Base-by-base conservation (phyloP, 1,140 invertebrate species). In the Hyposmocoma kahamanoa region DNA sequence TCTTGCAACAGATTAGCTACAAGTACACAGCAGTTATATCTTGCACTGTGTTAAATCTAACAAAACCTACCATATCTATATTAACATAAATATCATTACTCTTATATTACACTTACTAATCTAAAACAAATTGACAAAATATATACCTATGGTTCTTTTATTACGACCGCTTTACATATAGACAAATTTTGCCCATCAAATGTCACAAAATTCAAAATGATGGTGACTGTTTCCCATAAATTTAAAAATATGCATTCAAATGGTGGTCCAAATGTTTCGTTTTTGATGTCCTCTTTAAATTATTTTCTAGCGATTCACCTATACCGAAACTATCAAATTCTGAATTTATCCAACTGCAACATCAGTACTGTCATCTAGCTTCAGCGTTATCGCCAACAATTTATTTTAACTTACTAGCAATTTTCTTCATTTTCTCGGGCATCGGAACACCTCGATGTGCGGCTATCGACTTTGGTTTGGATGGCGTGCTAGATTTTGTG, bases 41-140 rank as follows among this genome's bases (percentile, higher is more conserved):
- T n/a, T n/a, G n/a, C n/a, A n/a, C n/a, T n/a, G n/a, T n/a, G n/a
- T n/a, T n/a, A n/a, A n/a, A n/a, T n/a, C n/a, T n/a, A n/a, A n/a
- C n/a, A n/a, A n/a, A n/a, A n/a, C n/a, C n/a, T n/a, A n/a, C n/a
- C n/a, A n/a, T n/a, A n/a, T n/a, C n/a, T 6, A 28, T 28, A 28
- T 6, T 6, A 66, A 76, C 64, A 78, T 78, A 80, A 78, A 78
- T 79, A 74, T 72, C 13, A 24, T 67, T 74, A 68, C 58, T 77
- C 67, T 72, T 70, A 68, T 58, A 62, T 55, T 51, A 62, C 64
- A 58, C 63, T 70, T 62, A 46, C 9, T 58, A 76, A 75, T 68
- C 66, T 79, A 76, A 50, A 81, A 81, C 67, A 79, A 82, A 82
- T 82, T 82, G 77, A 81, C 74, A 80, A 82, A 78, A 83, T 76